phyloP scores from a whole-genome alignment of 64 coral and sea anemone species.

The Dendrophyllia cribrosa region DNA sequence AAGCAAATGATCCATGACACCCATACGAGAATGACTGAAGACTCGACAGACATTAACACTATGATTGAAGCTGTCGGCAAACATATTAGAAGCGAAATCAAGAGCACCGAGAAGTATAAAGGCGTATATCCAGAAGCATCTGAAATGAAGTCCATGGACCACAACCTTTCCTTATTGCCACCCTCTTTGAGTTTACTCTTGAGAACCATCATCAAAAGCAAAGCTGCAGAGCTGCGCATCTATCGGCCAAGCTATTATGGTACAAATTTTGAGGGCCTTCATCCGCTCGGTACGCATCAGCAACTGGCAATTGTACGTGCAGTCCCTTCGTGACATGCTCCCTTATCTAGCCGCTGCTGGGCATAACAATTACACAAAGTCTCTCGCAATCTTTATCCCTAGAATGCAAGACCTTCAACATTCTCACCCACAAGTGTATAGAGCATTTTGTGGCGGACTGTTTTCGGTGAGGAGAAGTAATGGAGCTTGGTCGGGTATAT shows the following conservation, averaged over 20 bases:
- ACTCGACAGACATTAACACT: too few species aligned
- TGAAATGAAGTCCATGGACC: too few species aligned
- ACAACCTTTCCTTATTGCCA: too few species aligned
- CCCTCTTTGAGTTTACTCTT: too few species aligned
- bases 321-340: slow-evolving; percentile 5
- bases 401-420: slow-evolving; percentile 45
- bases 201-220: too few species aligned
- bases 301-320: not conserved
- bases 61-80: too few species aligned
- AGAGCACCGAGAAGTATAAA: too few species aligned
- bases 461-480: slow-evolving; percentile 37
- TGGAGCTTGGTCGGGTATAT: slow-evolving; percentile 45
- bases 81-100: too few species aligned
- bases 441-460: slow-evolving; percentile 19
- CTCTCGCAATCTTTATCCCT: slow-evolving; percentile 28
- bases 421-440: slow-evolving; percentile 39
- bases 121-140: too few species aligned
- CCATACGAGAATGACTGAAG: too few species aligned
- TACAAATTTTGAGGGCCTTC: not conserved
- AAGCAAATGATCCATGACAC: too few species aligned
- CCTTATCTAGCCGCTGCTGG: slow-evolving; percentile 21
- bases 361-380: slow-evolving; percentile 49
- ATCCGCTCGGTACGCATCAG: not conserved
- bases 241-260: slow-evolving; percentile 2
- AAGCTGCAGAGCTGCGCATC: too few species aligned